Percentiles rank a stretch among this genome's conserved stretches.
These are phyloP conservation scores for Aplidium turbinatum DNA, from an alignment of 23 tunicate species.

Conservation along the genomic window DNA sequence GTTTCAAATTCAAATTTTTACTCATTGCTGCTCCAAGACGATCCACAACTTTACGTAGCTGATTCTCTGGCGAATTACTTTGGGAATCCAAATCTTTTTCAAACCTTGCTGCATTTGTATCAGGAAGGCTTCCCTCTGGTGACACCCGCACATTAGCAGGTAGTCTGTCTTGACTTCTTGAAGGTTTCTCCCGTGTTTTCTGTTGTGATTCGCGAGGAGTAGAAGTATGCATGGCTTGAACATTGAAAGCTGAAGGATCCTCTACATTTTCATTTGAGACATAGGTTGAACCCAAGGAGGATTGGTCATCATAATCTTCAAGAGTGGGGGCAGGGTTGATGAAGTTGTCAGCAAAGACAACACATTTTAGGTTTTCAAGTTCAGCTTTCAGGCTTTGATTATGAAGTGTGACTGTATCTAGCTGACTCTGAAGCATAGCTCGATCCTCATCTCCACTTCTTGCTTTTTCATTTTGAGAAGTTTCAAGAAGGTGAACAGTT, in stretches of 20 bases:
- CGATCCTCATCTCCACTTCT: constrained; percentile 22
- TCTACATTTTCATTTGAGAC: too few species aligned
- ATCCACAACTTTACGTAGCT: neutral
- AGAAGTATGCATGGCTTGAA: too few species aligned
- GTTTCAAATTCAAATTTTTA: neutral
- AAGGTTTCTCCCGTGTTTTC: neutral
- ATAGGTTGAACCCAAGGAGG: too few species aligned
- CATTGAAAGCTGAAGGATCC: too few species aligned
- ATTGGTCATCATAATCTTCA: too few species aligned
- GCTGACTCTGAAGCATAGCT: constrained; percentile 32
- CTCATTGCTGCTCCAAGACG: neutral
- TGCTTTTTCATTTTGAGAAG: constrained; percentile 21
- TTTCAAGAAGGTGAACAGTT: constrained; percentile 52
- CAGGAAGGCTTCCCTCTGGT: too few species aligned
- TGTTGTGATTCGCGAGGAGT: too few species aligned
- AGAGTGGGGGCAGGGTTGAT: neutral
- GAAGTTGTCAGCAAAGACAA: constrained; percentile 60
- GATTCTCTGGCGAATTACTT: neutral
- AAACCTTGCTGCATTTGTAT: neutral
- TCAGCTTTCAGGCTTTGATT: constrained; percentile 56
- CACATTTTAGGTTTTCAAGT: constrained; percentile 67
- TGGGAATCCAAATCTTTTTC: neutral
- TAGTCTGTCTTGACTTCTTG: too few species aligned
- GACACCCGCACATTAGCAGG: too few species aligned
- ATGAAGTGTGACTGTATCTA: constrained; percentile 54